Conservation (phyloP, 2,113 vertebrate species). For the Maylandia zebra region DNA sequence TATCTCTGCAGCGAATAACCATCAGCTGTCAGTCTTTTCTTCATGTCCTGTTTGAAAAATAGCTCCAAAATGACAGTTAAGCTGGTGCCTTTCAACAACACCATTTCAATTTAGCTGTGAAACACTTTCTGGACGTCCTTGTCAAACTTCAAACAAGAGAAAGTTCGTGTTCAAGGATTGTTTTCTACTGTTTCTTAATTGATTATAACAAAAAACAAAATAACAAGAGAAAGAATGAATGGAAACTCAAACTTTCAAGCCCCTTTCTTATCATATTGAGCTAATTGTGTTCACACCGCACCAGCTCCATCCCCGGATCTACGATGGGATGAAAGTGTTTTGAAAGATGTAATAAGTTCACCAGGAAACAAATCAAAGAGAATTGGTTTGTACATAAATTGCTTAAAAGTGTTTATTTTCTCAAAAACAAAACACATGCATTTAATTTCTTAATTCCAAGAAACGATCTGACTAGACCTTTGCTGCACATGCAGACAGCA, state of each 20-base stretch:
- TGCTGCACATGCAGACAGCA: neutral
- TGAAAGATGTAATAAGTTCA: neutral
- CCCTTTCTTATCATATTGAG: neutral
- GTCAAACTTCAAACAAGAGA: neutral
- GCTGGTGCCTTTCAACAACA: neutral
- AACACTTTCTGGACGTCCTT: neutral
- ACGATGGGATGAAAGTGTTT: neutral
- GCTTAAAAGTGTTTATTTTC: neutral
- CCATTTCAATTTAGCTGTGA: neutral
- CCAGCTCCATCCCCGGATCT: neutral
- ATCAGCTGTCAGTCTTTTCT: neutral
- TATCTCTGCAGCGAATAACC: neutral
- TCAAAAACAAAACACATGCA: neutral
- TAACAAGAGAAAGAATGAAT: neutral
- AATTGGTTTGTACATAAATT: neutral
- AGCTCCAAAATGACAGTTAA: neutral
- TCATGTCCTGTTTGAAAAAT: neutral
- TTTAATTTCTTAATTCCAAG: neutral
- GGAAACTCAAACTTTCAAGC: neutral
- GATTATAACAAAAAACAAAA: neutral
- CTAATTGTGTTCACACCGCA: neutral
- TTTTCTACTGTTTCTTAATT: neutral
- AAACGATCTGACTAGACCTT: neutral
- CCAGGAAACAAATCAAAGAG: neutral
- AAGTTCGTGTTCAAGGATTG: neutral